phyloP scores from a whole-genome alignment of 2,888 invertebrate species.

The Aphelenchoides bicaudatus region DNA sequence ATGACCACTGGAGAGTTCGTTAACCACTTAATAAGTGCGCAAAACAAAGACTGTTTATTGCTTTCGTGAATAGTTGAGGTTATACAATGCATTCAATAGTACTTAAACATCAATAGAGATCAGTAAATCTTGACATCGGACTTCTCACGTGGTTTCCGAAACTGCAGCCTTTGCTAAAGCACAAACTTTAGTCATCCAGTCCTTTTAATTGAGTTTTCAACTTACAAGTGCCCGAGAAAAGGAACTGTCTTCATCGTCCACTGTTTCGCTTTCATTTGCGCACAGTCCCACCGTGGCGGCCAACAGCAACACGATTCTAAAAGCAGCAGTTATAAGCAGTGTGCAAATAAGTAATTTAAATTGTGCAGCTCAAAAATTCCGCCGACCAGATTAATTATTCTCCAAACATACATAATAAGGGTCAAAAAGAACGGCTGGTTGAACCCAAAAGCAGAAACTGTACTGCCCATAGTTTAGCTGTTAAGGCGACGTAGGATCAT shows the following conservation, averaged over 20 bases:
- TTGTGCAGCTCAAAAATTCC: too few species aligned
- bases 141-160: constrained; percentile 7
- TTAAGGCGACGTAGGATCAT: too few species aligned
- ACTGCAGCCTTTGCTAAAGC: neutral
- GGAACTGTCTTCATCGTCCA: neutral
- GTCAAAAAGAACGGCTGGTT: constrained; percentile 42
- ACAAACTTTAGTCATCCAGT: constrained; percentile 4
- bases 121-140: constrained; percentile 10
- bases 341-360: constrained; percentile 1
- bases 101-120: too few species aligned
- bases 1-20: too few species aligned
- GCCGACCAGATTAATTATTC: neutral
- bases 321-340: neutral
- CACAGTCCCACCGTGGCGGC: constrained; percentile 1
- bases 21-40: too few species aligned
- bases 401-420: constrained; percentile 28
- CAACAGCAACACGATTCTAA: constrained; percentile 1
- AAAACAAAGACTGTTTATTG: too few species aligned
- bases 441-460: constrained; percentile 33
- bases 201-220: neutral
- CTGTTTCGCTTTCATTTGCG: neutral
- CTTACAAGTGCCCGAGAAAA: constrained; percentile 2
- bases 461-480: constrained; percentile 31
- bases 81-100: neutral
- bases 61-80: neutral